Evolutionary conservation across 1,140 invertebrate species (phyloP).

Genomic region (Drosophila busckii): DNA sequence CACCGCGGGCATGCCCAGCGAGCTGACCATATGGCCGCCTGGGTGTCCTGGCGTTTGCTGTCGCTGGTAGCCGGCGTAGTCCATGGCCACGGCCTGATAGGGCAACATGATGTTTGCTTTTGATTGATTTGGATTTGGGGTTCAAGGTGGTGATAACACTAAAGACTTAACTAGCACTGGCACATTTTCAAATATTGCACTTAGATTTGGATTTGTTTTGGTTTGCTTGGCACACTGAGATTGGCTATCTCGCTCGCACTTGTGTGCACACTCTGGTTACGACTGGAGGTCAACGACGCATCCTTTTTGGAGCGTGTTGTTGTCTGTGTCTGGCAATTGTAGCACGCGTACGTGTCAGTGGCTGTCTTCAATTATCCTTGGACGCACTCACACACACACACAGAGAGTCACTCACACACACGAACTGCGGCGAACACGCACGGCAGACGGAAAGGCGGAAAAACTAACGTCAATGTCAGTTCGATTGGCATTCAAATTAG

Average conservation of each 20-base stretch:
- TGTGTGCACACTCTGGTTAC: no score
- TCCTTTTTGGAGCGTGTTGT: slow-evolving; percentile 34
- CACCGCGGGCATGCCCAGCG: slow-evolving; percentile 81
- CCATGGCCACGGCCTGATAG: slow-evolving; percentile 92
- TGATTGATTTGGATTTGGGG: not conserved
- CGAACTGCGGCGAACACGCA: slow-evolving; percentile 13
- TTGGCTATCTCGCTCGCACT: no score
- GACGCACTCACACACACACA: slow-evolving; percentile 7
- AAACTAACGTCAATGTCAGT: slow-evolving; percentile 25
- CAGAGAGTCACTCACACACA: slow-evolving; percentile 35
- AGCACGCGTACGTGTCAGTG: slow-evolving; percentile 60
- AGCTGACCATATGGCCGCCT: slow-evolving; percentile 79
- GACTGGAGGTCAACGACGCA: slow-evolving; percentile 53
- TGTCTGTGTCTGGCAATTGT: slow-evolving; percentile 25
- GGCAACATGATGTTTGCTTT: slow-evolving; percentile 86
- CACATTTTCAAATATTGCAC: slow-evolving; percentile 58
- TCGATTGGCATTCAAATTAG: slow-evolving; percentile 76
- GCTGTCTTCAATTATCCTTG: slow-evolving; percentile 64
- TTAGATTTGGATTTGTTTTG: slow-evolving; percentile 19
- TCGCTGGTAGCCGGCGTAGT: slow-evolving; percentile 90
- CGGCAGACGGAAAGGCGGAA: slow-evolving; percentile 25
- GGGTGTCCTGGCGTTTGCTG: slow-evolving; percentile 83
- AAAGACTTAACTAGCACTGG: slow-evolving; percentile 26
- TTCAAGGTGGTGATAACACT: not conserved
- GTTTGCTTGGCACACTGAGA: slow-evolving; percentile 33